These are phyloP conservation scores for Diglossa brunneiventris DNA, from an alignment of 2,113 vertebrate species.

Conservation along the genomic window DNA sequence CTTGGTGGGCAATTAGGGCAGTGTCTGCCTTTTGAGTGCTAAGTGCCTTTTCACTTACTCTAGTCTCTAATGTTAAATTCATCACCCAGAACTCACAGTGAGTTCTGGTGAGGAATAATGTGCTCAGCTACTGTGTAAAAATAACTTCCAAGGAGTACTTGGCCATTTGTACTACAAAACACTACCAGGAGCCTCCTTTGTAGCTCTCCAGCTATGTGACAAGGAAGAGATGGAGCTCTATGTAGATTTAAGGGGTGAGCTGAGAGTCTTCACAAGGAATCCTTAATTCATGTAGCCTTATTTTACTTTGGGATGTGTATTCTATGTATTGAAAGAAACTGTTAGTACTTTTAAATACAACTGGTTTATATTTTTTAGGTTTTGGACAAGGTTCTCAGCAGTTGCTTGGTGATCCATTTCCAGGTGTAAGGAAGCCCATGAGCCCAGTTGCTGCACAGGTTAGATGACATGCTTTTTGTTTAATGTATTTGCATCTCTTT, in stretches of 20 bases:
- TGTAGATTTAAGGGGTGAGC: neutral
- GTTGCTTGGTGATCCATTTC: constrained; percentile 85
- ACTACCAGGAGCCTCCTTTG: neutral
- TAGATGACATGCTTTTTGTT: neutral
- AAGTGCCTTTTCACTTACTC: neutral
- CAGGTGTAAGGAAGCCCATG: constrained; percentile 83
- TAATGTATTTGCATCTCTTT: neutral
- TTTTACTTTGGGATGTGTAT: neutral
- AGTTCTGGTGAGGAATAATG: neutral
- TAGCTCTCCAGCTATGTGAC: neutral
- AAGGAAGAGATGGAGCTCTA: neutral
- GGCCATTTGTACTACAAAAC: neutral
- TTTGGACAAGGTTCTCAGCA: constrained; percentile 83
- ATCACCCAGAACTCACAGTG: neutral
- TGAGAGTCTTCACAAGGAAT: neutral
- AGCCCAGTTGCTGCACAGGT: constrained; percentile 84
- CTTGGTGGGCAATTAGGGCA: neutral
- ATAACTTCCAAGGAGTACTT: neutral
- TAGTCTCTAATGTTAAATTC: neutral
- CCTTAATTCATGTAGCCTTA: neutral
- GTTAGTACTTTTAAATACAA: neutral
- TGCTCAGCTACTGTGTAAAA: neutral
- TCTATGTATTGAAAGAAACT: neutral
- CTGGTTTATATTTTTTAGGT: constrained; percentile 66
- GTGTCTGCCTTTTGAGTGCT: neutral